phyloP scores from a whole-genome alignment of 2,797 vertebrate genomes.

The Crenichthys baileyi region DNA sequence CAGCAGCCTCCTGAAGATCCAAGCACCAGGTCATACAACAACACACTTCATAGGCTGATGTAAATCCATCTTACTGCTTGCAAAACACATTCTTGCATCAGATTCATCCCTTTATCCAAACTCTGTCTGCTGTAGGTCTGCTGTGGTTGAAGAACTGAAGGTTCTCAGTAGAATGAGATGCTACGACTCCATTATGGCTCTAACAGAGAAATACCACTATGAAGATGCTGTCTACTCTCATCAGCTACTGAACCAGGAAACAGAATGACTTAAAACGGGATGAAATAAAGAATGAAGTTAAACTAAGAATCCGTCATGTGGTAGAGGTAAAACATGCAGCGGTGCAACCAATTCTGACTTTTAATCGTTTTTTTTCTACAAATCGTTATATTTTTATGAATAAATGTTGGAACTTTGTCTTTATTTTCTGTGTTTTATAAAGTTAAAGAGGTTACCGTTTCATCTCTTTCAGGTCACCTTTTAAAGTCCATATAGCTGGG shows the following conservation, averaged over 20 bases:
- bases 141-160: conserved; percentile 80
- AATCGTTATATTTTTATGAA: conserved; percentile 57
- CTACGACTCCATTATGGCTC: conserved; percentile 76
- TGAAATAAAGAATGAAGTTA: background rate
- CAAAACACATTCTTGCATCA: background rate
- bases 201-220: conserved; percentile 83
- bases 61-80: background rate
- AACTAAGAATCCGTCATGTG: background rate
- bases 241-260: conserved; percentile 72
- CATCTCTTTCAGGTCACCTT: background rate
- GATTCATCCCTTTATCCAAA: conserved; percentile 1
- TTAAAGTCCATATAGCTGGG: background rate
- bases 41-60: background rate
- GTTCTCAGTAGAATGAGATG: conserved; percentile 86
- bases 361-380: conserved; percentile 24
- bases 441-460: background rate
- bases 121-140: conserved; percentile 49
- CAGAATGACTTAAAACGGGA: conserved; percentile 27
- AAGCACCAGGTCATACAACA: conserved; percentile 59
- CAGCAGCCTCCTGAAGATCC: conserved; percentile 59
- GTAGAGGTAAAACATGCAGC: background rate
- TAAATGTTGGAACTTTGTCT: conserved; percentile 54
- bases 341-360: conserved; percentile 5
- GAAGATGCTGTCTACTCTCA: conserved; percentile 79
- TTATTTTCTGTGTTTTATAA: conserved; percentile 1